Percentiles rank a stretch among this genome's conserved stretches.
These are phyloP conservation scores for Oxyscelio sp. DNA, from an alignment of 2,888 invertebrate species.

Conservation along the genomic window DNA sequence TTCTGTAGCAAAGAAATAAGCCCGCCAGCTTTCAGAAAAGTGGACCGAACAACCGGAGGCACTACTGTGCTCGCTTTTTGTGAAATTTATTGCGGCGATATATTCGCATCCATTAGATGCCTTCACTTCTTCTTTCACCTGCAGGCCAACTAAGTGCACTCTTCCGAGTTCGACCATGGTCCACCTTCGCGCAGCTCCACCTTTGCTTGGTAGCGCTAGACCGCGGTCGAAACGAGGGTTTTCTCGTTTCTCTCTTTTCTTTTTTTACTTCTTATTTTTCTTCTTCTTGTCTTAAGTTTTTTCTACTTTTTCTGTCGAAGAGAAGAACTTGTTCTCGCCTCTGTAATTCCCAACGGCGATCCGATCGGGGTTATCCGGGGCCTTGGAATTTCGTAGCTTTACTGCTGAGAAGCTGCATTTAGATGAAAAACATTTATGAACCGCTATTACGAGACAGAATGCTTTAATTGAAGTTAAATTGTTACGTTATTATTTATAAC, in stretches of 20 bases:
- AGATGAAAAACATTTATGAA: slow-evolving; percentile 73
- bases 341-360: slow-evolving; percentile 70
- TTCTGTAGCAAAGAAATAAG: slow-evolving; percentile 78
- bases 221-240: slow-evolving; percentile 38
- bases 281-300: slow-evolving; percentile 30
- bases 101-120: slow-evolving; percentile 88
- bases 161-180: slow-evolving; percentile 61
- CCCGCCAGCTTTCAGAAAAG: slow-evolving; percentile 77
- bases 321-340: slow-evolving; percentile 72
- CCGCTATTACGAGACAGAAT: slow-evolving; percentile 58
- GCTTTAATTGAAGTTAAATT: slow-evolving; percentile 52
- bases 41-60: slow-evolving; percentile 69
- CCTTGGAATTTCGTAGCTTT: slow-evolving; percentile 68
- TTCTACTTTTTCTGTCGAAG: slow-evolving; percentile 58
- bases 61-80: slow-evolving; percentile 84
- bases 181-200: slow-evolving; percentile 66
- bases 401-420: slow-evolving; percentile 69
- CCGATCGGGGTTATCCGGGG: slow-evolving; percentile 66
- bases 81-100: slow-evolving; percentile 88
- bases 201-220: slow-evolving; percentile 63
- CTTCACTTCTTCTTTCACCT: slow-evolving; percentile 82
- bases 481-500: slow-evolving; percentile 49
- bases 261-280: background rate
- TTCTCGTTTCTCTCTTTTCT: background rate
- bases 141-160: slow-evolving; percentile 70